A percentile compares a stretch with the other conserved stretches of the same genome.
phyloP scores from a whole-genome alignment of 92 coral and sea anemone genomes.

The Zoanthus sociatus region DNA sequence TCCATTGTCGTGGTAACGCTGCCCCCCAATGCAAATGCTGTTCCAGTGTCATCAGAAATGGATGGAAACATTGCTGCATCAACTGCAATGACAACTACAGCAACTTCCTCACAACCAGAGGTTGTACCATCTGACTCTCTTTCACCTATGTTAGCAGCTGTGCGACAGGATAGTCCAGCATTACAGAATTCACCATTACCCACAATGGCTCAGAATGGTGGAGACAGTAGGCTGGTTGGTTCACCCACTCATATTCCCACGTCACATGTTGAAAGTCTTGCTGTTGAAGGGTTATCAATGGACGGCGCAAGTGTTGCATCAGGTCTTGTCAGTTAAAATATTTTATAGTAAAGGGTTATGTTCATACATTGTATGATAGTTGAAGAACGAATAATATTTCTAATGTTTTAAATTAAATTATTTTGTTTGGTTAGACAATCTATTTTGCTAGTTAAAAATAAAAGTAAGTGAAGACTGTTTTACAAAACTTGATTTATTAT shows the following conservation, averaged over 20 bases:
- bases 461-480: background rate
- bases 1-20: slow-evolving; percentile 80
- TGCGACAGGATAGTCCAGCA: slow-evolving; percentile 80
- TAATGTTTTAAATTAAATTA: slow-evolving; percentile 8
- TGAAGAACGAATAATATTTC: background rate
- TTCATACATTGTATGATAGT: background rate
- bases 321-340: slow-evolving; percentile 33
- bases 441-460: background rate
- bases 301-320: slow-evolving; percentile 12
- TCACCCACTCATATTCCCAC: slow-evolving; percentile 69
- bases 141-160: slow-evolving; percentile 71
- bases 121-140: slow-evolving; percentile 64
- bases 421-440: slow-evolving; percentile 6
- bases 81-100: slow-evolving; percentile 67
- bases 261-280: slow-evolving; percentile 40
- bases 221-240: slow-evolving; percentile 65
- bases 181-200: slow-evolving; percentile 85
- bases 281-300: slow-evolving; percentile 40
- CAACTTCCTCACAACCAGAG: slow-evolving; percentile 66
- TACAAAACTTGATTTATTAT: too few species aligned
- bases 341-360: background rate
- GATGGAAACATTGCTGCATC: slow-evolving; percentile 67
- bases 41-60: slow-evolving; percentile 70
- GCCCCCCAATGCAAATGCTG: slow-evolving; percentile 84
- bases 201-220: slow-evolving; percentile 91